Base-by-base conservation (phyloP, 2,797 vertebrate species). In the Geotrypetes seraphini region DNA sequence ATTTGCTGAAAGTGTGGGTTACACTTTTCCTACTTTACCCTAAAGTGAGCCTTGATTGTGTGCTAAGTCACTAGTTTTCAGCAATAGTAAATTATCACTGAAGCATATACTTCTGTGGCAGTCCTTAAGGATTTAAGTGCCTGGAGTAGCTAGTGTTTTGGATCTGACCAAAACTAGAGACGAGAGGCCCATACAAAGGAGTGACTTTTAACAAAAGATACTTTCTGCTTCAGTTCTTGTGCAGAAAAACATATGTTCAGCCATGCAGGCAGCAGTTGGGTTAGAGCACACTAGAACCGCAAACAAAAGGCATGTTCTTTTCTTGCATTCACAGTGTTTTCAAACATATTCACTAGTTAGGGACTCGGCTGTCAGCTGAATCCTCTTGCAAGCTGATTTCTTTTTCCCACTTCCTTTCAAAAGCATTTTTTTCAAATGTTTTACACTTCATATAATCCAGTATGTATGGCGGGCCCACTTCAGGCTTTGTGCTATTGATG, bases 401-500 rank as follows among this genome's bases (percentile, higher is more conserved):
- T 71, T 80, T 70, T 59, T 66, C 74, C 53, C 57, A 38, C 74
- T 74, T 73, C 75, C 81, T 85, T 86, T 89, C 78, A 88, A 79
- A 85, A 84, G 80, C 79, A 80, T 84, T 86, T 80, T 71, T 34
- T 42, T 44, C 67, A 80, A 83, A 81, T 90, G 86, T 91, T 91
- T 93, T 90, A 91, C 89, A 95, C 89, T 92, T 94, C 87, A 89
- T 93, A 86, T 92, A 92, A 88, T 85, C 84, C 82, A 84, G 78
- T 86, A 31, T 87, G 82, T 73, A 44, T 51, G 71, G 67, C 67
- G 79, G 77, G 78, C 62, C 78, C 65, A 76, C 80, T 85, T 75
- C 53, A 37, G 72, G 67, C 76, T 78, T 82, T 84, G 79, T 79
- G 65, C 84, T 85, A 72, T 87, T 88, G 85, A 88, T 83, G 83